Base-by-base conservation (phyloP, 2,113 vertebrate genomes). In the Phoxinus phoxinus region DNA sequence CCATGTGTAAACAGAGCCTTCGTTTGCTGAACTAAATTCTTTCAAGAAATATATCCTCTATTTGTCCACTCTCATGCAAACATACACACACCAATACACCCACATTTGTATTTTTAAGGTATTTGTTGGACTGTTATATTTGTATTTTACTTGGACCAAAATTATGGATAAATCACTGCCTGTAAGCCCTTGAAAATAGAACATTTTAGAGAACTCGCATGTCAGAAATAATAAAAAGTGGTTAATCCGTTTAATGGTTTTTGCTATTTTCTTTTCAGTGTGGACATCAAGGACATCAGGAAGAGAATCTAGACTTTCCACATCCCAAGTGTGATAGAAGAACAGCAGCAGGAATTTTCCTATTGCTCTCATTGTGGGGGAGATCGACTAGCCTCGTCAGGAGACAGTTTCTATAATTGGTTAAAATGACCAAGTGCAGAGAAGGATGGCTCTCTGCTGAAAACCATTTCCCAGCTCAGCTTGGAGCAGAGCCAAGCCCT, bases 381-480 rank as follows among this genome's bases (percentile, higher is more conserved):
- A 94, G 94, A 95, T 95, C 92, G 94, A 95, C 95, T 94, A 88
- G 90, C 89, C 86, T 93, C 92, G 91, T 94, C 94, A 92, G 91
- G 93, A 93, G 94, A 92, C 91, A 92, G 94, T 94, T 94, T 95
- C 93, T 93, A 93, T 95, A 95, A 95, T 95, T 95, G 95, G 94
- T 94, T 95, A 92, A 95, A 95, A 94, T 95, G 95, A 94, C 93
- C 93, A 93, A 92, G 94, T 91, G 93, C 91, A 92, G 93, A 94
- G 94, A 94, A 93, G 93, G 93, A 94, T 91, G 91, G 91, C 92
- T 94, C 93, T 92, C 94, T 94, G 91, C 92, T 95, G 94, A 95
- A 94, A 94, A 94, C 92, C 94, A 94, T 94, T 95, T 95, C 95
- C 94, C 95, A 95, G 94, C 94, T 92, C 92, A 89, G 93, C 88